Percentiles rank a stretch among this genome's conserved stretches.
These are phyloP conservation scores for Mesoligia furuncula DNA, from an alignment of 2,888 invertebrate genomes.

Conservation along the genomic window DNA sequence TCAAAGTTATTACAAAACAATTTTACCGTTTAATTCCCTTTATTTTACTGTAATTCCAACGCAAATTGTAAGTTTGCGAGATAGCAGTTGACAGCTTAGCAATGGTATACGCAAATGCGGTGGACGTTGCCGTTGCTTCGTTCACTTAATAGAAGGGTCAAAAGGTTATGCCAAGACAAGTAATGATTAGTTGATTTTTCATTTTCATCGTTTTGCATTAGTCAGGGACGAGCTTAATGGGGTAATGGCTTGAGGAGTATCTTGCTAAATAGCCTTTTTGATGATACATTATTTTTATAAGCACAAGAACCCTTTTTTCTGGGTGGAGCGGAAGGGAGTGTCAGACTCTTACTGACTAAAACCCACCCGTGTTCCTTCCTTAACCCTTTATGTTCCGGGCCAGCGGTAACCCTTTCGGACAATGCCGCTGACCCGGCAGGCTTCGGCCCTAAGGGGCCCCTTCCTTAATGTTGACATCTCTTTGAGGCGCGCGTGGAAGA, in stretches of 20 bases:
- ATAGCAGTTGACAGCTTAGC: conserved; percentile 62
- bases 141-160: conserved; percentile 62
- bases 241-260: background rate
- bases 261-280: background rate
- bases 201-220: conserved; percentile 55
- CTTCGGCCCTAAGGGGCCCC: too few relatives aligned
- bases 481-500: too few relatives aligned
- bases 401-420: too few relatives aligned
- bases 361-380: too few relatives aligned
- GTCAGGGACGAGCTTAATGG: conserved; percentile 9
- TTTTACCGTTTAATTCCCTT: conserved; percentile 44
- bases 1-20: conserved; percentile 34
- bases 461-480: too few relatives aligned
- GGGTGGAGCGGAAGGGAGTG: too few relatives aligned
- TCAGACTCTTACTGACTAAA: too few relatives aligned
- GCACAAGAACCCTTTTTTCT: too few relatives aligned
- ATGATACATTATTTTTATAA: too few relatives aligned
- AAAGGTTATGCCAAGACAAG: conserved; percentile 66
- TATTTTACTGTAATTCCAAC: conserved; percentile 38
- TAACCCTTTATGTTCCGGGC: too few relatives aligned
- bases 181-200: conserved; percentile 47
- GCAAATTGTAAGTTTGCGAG: conserved; percentile 51
- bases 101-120: conserved; percentile 67
- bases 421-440: too few relatives aligned
- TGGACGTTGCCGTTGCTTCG: conserved; percentile 35